phyloP scores from a whole-genome alignment of 2,888 invertebrate genomes.

The Gortyna flavago region DNA sequence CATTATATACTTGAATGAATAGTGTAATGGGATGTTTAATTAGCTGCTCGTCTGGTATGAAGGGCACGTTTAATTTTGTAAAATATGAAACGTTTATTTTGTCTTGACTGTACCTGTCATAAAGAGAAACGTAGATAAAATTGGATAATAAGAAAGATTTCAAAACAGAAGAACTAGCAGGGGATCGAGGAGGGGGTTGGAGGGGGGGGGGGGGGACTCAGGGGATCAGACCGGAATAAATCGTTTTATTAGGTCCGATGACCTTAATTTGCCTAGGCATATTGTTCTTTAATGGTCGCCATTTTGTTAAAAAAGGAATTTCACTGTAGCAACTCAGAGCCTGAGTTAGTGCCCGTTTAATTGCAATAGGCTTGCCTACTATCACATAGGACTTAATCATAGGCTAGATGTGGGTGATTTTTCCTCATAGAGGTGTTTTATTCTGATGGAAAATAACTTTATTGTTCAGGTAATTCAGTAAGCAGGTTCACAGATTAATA shows the following conservation, averaged over 20 bases:
- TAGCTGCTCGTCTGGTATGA: constrained; percentile 58
- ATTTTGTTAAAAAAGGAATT: constrained; percentile 14
- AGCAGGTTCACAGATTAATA: background rate
- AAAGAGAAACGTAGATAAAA: too few relatives aligned
- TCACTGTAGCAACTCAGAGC: background rate
- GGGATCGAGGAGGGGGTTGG: too few relatives aligned
- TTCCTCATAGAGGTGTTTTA: background rate
- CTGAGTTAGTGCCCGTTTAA: background rate
- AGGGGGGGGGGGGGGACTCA: too few relatives aligned
- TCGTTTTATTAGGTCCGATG: constrained; percentile 50
- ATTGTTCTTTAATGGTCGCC: constrained; percentile 40
- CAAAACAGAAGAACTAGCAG: too few relatives aligned
- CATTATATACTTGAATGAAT: constrained; percentile 23
- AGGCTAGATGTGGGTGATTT: background rate
- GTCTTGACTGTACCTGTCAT: too few relatives aligned
- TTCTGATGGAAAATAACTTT: background rate
- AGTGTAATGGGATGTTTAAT: constrained; percentile 64
- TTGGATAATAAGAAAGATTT: too few relatives aligned
- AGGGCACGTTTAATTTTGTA: too few relatives aligned
- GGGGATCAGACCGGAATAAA: too few relatives aligned
- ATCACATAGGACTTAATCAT: background rate
- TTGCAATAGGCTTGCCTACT: background rate
- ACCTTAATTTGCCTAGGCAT: constrained; percentile 36
- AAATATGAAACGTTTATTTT: too few relatives aligned
- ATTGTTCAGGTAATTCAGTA: background rate